A percentile compares a stretch with the other conserved stretches of the same genome.
Evolutionary conservation across 2,113 vertebrate genomes (phyloP).

Genomic region (Sula dactylatra): DNA sequence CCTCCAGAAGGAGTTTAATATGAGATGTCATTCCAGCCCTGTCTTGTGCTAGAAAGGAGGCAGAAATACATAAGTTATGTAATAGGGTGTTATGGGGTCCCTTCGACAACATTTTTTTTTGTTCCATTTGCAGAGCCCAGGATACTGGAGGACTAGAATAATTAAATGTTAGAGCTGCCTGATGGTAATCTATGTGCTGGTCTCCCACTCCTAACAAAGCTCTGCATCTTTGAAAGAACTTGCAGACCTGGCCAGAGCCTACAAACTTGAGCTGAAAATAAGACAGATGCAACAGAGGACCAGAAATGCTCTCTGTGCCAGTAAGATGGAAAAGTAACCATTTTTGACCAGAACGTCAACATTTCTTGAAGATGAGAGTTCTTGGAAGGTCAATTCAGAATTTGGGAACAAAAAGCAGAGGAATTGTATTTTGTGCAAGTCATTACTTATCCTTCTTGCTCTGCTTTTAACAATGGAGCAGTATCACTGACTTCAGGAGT

Average conservation of each 20-base stretch:
- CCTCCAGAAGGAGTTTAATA: not conserved
- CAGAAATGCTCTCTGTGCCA: not conserved
- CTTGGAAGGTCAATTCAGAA: not conserved
- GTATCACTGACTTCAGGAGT: not conserved
- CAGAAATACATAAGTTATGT: not conserved
- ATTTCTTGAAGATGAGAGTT: not conserved
- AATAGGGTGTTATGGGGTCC: not conserved
- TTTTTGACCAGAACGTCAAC: not conserved
- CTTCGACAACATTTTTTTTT: not conserved
- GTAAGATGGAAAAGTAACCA: not conserved
- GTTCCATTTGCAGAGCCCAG: not conserved
- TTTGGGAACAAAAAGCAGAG: not conserved
- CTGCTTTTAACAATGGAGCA: not conserved
- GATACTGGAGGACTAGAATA: not conserved
- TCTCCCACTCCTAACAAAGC: not conserved
- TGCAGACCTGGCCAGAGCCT: not conserved
- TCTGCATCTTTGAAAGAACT: not conserved
- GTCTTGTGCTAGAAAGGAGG: not conserved
- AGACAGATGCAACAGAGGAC: not conserved
- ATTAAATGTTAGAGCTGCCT: not conserved
- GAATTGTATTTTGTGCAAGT: not conserved
- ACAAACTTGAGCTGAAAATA: not conserved
- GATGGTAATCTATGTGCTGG: not conserved
- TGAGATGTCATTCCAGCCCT: not conserved
- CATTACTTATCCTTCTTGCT: not conserved